Percentiles rank a stretch among this genome's conserved stretches.
Conservation (phyloP, 1,140 invertebrate species). For the Leptinotarsa undecemlineata region DNA sequence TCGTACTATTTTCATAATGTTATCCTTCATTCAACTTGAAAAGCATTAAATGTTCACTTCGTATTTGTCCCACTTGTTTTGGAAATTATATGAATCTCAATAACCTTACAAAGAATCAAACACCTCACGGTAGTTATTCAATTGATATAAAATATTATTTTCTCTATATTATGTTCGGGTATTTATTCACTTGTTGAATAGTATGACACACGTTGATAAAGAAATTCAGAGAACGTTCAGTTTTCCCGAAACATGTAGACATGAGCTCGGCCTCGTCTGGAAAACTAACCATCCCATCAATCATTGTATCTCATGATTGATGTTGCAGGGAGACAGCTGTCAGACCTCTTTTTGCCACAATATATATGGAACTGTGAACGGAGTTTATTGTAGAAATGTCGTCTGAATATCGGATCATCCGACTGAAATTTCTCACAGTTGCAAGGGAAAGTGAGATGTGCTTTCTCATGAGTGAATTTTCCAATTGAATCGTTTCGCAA, state of each 20-base stretch:
- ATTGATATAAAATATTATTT: too few species aligned
- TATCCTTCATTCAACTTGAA: too few species aligned
- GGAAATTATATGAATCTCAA: too few species aligned
- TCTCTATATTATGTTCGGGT: neutral
- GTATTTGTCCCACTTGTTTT: too few species aligned
- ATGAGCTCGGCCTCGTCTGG: conserved; percentile 1
- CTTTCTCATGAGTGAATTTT: too few species aligned
- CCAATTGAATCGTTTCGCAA: too few species aligned
- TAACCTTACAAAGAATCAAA: too few species aligned
- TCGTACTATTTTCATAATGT: too few species aligned
- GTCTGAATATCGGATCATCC: neutral
- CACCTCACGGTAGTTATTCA: too few species aligned
- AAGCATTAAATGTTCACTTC: too few species aligned
- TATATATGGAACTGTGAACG: neutral
- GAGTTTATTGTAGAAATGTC: conserved; percentile 1
- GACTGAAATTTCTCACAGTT: neutral
- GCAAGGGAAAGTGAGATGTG: too few species aligned
- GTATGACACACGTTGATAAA: neutral
- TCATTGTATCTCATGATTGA: conserved; percentile 3
- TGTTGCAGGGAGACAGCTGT: neutral
- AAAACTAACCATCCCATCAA: neutral
- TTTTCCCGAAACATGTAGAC: neutral
- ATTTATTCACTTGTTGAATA: neutral
- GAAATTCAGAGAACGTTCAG: conserved; percentile 1
- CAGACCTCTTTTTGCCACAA: conserved; percentile 2